Percentiles rank a stretch among this genome's conserved stretches.
phyloP scores from a whole-genome alignment of 2,888 invertebrate genomes.

The Torymus tubicola region DNA sequence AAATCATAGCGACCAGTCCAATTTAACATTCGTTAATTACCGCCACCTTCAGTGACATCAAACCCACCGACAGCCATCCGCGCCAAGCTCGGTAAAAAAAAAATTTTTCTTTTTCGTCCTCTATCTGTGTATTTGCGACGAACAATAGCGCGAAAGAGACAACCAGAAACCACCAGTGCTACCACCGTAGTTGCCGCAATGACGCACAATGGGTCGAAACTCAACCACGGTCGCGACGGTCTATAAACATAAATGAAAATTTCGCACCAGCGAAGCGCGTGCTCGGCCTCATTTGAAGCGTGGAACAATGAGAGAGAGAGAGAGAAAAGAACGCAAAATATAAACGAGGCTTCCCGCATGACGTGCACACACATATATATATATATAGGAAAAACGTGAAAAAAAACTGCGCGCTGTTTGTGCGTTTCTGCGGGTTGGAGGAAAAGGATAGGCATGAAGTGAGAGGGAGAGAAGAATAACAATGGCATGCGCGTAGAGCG shows the following conservation, averaged over 20 bases:
- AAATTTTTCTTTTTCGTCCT: constrained; percentile 10
- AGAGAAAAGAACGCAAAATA: background rate
- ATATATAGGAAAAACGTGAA: background rate
- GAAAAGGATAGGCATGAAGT: too few relatives aligned
- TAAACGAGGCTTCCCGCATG: too few relatives aligned
- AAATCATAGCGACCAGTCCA: background rate
- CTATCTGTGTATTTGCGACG: constrained; percentile 9
- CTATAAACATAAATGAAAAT: constrained; percentile 46
- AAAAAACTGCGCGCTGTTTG: background rate
- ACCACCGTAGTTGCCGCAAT: background rate
- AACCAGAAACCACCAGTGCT: background rate
- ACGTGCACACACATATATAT: background rate
- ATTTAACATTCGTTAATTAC: constrained; percentile 19
- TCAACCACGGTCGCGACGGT: background rate
- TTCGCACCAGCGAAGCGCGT: constrained; percentile 5
- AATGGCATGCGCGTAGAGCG: background rate
- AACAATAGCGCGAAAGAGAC: constrained; percentile 11
- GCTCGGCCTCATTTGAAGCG: constrained; percentile 4
- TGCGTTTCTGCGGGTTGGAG: too few relatives aligned
- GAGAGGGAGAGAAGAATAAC: background rate
- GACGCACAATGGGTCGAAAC: too few relatives aligned
- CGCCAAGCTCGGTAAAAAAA: background rate
- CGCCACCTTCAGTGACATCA: background rate
- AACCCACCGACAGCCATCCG: background rate
- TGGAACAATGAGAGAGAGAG: background rate